Conservation (phyloP, 1,140 invertebrate genomes). For the Parapsyche elsis region DNA sequence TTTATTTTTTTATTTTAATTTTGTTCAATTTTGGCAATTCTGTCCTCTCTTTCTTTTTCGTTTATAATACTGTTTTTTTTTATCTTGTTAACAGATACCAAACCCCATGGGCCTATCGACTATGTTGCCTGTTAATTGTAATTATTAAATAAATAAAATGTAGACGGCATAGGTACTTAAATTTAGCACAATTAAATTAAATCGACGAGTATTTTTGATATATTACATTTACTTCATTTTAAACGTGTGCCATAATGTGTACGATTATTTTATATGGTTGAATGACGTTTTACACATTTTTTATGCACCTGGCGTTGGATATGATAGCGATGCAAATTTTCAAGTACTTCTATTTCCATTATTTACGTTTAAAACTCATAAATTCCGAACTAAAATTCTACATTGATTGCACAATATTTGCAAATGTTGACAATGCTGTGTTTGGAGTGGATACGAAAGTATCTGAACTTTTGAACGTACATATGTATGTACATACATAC, state of each 20-base stretch:
- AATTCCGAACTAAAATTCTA: not conserved
- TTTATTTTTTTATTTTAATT: too few species aligned
- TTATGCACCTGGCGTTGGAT: not conserved
- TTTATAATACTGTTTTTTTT: too few species aligned
- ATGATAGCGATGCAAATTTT: not conserved
- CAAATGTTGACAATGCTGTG: not conserved
- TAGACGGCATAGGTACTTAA: not conserved
- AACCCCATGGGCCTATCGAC: too few species aligned
- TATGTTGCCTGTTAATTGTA: too few species aligned
- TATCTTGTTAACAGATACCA: too few species aligned
- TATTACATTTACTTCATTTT: not conserved
- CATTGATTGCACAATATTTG: not conserved
- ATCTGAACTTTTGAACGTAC: not conserved
- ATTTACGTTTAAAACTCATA: not conserved
- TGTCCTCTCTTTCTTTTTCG: too few species aligned
- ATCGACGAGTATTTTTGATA: not conserved
- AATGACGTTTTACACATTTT: not conserved
- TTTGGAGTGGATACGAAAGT: not conserved
- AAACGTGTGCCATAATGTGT: not conserved
- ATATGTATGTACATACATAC: not conserved
- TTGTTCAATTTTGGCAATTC: too few species aligned
- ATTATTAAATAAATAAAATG: too few species aligned
- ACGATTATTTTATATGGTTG: not conserved
- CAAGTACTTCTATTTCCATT: slow-evolving; percentile 8
- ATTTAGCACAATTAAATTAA: not conserved